phyloP scores from a whole-genome alignment of 37 sponge, comb jelly and placozoan genomes.

The Eunapius fragilis region DNA sequence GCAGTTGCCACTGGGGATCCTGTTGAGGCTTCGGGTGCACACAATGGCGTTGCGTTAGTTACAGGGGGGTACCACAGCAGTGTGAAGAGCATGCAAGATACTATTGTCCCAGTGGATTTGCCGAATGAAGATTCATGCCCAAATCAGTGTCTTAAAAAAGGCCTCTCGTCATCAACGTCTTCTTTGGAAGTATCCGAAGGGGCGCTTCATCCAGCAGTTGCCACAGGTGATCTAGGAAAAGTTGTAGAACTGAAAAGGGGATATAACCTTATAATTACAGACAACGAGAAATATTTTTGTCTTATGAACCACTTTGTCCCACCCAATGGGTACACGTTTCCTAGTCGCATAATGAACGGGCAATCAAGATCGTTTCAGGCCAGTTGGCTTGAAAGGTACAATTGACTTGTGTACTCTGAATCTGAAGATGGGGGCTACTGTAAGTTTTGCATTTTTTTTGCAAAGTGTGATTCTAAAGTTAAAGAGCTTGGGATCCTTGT shows the following conservation, averaged over 20 bases:
- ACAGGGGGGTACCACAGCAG: no score
- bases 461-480: not conserved
- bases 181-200: no score
- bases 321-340: constrained; percentile 27
- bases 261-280: constrained; percentile 40
- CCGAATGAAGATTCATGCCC: no score
- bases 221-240: constrained; percentile 57
- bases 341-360: constrained; percentile 5
- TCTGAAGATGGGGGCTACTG: constrained; percentile 64
- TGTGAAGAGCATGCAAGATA: no score
- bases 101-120: no score
- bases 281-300: constrained; percentile 33
- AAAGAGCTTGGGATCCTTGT: constrained; percentile 33
- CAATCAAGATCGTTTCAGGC: constrained; percentile 45
- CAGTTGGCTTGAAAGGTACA: constrained; percentile 40
- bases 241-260: constrained; percentile 42
- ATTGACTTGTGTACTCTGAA: constrained; percentile 35
- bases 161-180: no score
- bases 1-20: constrained; percentile 49
- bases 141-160: no score
- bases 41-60: no score
- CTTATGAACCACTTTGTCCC: constrained; percentile 52
- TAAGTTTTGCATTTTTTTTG: constrained; percentile 65
- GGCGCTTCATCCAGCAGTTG: constrained; percentile 17
- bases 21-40: no score